Conservation (phyloP, 2,113 vertebrate species). For the Colinus virginianus region DNA sequence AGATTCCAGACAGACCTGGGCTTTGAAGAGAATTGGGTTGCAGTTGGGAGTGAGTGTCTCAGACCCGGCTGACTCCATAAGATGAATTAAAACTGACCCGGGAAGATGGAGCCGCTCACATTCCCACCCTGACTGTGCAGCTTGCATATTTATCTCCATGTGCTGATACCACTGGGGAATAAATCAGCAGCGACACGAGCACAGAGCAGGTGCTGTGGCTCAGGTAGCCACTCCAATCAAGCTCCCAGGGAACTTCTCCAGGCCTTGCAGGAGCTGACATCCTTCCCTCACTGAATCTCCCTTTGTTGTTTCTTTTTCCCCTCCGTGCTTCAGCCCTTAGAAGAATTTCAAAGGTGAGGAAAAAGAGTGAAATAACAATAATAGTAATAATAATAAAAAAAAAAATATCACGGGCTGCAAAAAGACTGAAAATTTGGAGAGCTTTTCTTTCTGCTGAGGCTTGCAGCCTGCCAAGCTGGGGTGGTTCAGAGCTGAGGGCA, state of each 20-base stretch:
- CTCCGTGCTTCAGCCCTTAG: background rate
- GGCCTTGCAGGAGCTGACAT: background rate
- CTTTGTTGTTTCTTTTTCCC: background rate
- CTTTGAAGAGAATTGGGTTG: slow-evolving; percentile 51
- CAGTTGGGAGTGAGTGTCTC: slow-evolving; percentile 3
- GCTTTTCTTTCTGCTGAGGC: slow-evolving; percentile 39
- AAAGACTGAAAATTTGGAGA: background rate
- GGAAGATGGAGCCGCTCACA: slow-evolving; percentile 48
- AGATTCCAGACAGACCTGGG: background rate
- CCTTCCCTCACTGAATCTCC: background rate
- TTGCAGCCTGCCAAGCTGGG: background rate
- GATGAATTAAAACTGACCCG: slow-evolving; percentile 44
- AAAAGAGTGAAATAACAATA: background rate
- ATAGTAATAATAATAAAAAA: background rate
- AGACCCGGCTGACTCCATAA: background rate
- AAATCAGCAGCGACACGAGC: background rate
- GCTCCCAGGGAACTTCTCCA: slow-evolving; percentile 19
- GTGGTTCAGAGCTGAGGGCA: slow-evolving; percentile 24
- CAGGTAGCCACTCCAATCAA: background rate
- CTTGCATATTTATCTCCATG: slow-evolving; percentile 34
- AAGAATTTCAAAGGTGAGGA: slow-evolving; percentile 48
- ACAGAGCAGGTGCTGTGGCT: background rate
- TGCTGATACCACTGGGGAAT: slow-evolving; percentile 5
- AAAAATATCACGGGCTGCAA: background rate
- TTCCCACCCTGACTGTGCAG: background rate